Base-by-base conservation (phyloP, 2,888 invertebrate genomes). In the Leptinotarsa peninsularis region DNA sequence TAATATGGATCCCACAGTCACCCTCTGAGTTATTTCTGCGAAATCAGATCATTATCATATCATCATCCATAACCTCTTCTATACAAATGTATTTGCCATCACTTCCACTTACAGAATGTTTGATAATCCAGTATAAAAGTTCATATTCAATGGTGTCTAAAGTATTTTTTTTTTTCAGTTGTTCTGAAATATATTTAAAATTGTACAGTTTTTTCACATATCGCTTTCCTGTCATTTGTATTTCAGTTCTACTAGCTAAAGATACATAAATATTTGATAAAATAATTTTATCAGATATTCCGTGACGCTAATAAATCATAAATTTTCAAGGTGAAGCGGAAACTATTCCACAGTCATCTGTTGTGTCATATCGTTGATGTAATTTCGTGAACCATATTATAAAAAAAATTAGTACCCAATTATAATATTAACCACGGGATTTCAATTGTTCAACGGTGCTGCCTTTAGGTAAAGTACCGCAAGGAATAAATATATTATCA, bases 261-360 rank as follows among this genome's bases (percentile, higher is more conserved):
- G 21, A 60, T 15, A 27, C 14, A 23, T 23, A 60, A 60, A 60
- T 60, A 60, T 60, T 60, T 60, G 60, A 21, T 60, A 17, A 21
- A 60, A 27, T 60, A 60, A 60, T 60, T 60, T 15, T 60, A 60
- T 60, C 27, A 23, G 60, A 60, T 60, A 60, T 60, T 27, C 21
- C 60, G 27, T 27, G 18, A 15, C 23, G 4, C 60, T 23, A 17
- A 21, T 60, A 60, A 60, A 60, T 60, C 27, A 60, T 13, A 27
- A 27, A 18, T 18, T 5, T 60, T 60, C 23, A 60, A 60, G 60
- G 60, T 60, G 18, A 60, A 60, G 15, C 60, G 60, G 60, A 60
- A 60, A 60, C 60, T 60, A 60, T 21, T 27, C 15, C 15, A 21
- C 15, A 18, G 54, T 54, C 54, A 18, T 43, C 10, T 0, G 27